phyloP scores from a whole-genome alignment of 2,113 vertebrate species.

The Ivindomyrus marchei region DNA sequence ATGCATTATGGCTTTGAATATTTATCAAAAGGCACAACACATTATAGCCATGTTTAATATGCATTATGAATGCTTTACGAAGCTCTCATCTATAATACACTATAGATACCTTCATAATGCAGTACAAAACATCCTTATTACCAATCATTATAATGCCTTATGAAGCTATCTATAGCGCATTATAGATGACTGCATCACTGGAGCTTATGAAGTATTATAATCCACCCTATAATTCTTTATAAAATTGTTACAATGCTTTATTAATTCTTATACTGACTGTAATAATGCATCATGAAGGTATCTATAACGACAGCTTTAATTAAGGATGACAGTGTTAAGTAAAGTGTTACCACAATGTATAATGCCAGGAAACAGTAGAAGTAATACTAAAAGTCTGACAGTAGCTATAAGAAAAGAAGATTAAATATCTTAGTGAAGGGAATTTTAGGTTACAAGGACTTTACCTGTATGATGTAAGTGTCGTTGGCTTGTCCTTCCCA shows the following conservation, averaged over 20 bases:
- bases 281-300: background rate
- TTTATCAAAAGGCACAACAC: too few relatives aligned
- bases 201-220: background rate
- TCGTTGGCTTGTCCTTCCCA: constrained; percentile 70
- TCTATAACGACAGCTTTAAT: background rate
- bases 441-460: background rate
- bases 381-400: background rate
- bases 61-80: too few relatives aligned
- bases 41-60: too few relatives aligned
- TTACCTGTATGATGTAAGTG: constrained; percentile 75
- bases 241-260: background rate
- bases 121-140: too few relatives aligned
- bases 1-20: too few relatives aligned
- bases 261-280: background rate
- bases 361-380: background rate
- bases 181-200: background rate
- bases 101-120: background rate
- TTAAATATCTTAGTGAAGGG: background rate
- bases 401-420: background rate
- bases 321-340: background rate
- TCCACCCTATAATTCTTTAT: background rate
- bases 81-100: background rate
- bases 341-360: background rate
- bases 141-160: background rate
- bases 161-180: background rate